Evolutionary conservation across 2,797 vertebrate genomes (phyloP).

Genomic region (Rhodeus uyekii): DNA sequence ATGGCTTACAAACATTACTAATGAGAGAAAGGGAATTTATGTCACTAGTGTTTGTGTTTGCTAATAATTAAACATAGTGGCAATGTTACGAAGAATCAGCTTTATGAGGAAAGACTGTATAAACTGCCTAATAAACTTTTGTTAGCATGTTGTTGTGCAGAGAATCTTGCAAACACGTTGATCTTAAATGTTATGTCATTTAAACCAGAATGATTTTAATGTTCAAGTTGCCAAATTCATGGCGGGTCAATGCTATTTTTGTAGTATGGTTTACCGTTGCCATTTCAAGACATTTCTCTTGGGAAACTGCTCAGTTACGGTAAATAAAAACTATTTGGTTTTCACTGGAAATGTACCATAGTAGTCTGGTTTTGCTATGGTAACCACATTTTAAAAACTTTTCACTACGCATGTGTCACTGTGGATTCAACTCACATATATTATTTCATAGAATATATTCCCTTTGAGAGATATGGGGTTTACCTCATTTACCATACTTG

Average conservation of each 20-base stretch:
- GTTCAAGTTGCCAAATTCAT: constrained; percentile 10
- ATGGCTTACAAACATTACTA: constrained; percentile 17
- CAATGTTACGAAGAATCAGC: not conserved
- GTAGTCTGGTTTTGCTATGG: constrained; percentile 18
- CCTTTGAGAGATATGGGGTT: constrained; percentile 6
- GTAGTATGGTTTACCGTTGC: constrained; percentile 24
- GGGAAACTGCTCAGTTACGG: constrained; percentile 6
- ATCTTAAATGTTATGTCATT: not conserved
- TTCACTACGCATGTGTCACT: not conserved
- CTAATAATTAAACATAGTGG: constrained; percentile 15
- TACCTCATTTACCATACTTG: constrained; percentile 3
- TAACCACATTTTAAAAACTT: constrained; percentile 16
- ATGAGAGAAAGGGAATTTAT: constrained; percentile 10
- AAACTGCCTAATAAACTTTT: constrained; percentile 9
- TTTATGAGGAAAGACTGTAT: not conserved
- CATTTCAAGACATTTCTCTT: not conserved
- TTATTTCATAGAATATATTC: constrained; percentile 4
- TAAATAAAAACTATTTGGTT: constrained; percentile 25
- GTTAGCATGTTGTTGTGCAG: not conserved
- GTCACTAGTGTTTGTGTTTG: constrained; percentile 42
- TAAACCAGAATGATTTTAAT: constrained; percentile 14
- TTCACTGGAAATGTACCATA: constrained; percentile 16
- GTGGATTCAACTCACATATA: not conserved
- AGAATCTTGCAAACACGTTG: constrained; percentile 11
- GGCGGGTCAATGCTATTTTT: constrained; percentile 8